Evolutionary conservation across 1,140 invertebrate genomes (phyloP), one percentile per base, ranked within the genome.

Genomic region (Zeugodacus cucurbitae): DNA sequence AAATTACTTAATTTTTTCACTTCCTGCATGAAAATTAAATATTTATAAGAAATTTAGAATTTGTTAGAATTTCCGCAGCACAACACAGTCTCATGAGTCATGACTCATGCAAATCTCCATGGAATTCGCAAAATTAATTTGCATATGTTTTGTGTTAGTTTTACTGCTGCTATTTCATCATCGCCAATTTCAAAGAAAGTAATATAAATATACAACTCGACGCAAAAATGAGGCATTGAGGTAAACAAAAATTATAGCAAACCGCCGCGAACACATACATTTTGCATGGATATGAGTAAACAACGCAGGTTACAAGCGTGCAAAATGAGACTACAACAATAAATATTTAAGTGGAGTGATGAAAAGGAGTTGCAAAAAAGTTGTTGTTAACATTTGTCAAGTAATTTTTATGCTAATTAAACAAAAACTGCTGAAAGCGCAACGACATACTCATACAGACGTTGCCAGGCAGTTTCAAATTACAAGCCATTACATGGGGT

Each of bases 401-500:
- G 74, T 48, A 48, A 82, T 82, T 54, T 82, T 82, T 82, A 82
- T 82, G 74, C 41, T 82, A 82, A 82, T 48, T 82, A 82, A 82
- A 34, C 74, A 82, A 82, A 82, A 82, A 82, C 41, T 48, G 74
- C 26, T 82, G 74, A 82, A 82, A 82, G 74, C 74, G 26, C 74
- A 26, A 54, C 74, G 34, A 29, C 41, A 82, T 26, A 29, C 74
- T 14, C 41, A 37, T 22, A 26, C 37, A 82, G 11, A 34, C n/a
- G 34, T 22, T 11, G 74, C 41, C 74, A 82, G 22, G n/a, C 8
- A 82, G 74, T 48, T 82, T 82, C 37, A 82, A 82, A 82, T 82
- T 82, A 82, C 44, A 29, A 82, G 14, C 44, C 6, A 10, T 17
- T 29, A 82, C 2, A 10, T 17, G 37, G 6, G 8, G 11, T 48